Conservation (phyloP, 2,888 invertebrate genomes). For the Octonoba sinensis region DNA sequence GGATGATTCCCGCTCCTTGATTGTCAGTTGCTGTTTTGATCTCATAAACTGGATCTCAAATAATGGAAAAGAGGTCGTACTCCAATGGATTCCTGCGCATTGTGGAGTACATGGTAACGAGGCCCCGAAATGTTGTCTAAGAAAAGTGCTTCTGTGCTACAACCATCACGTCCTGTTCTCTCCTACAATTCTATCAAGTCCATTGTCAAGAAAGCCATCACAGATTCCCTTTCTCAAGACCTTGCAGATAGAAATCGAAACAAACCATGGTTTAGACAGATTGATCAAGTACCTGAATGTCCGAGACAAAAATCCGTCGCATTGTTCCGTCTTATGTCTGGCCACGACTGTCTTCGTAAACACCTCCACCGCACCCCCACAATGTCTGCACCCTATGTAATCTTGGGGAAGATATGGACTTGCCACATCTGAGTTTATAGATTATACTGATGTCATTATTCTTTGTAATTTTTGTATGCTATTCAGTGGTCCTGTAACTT, state of each 20-base stretch:
- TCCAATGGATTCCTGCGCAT: not conserved
- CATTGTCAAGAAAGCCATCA: not conserved
- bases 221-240: not conserved
- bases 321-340: not conserved
- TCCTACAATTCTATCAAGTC: not conserved
- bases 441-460: no score
- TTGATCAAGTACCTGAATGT: not conserved
- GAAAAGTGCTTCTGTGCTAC: not conserved
- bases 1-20: not conserved
- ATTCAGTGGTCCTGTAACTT: no score
- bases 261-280: no score
- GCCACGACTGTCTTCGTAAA: not conserved
- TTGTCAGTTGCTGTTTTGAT: slow-evolving; percentile 10
- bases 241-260: not conserved
- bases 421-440: not conserved
- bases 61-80: not conserved
- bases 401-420: slow-evolving; percentile 1
- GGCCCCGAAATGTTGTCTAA: not conserved
- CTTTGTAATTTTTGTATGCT: no score
- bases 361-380: not conserved
- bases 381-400: not conserved
- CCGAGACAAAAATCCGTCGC: not conserved
- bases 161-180: not conserved
- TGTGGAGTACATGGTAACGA: not conserved
- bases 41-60: slow-evolving; percentile 5